phyloP scores from a whole-genome alignment of 2,888 invertebrate genomes.

The Sussaba pulchella region DNA sequence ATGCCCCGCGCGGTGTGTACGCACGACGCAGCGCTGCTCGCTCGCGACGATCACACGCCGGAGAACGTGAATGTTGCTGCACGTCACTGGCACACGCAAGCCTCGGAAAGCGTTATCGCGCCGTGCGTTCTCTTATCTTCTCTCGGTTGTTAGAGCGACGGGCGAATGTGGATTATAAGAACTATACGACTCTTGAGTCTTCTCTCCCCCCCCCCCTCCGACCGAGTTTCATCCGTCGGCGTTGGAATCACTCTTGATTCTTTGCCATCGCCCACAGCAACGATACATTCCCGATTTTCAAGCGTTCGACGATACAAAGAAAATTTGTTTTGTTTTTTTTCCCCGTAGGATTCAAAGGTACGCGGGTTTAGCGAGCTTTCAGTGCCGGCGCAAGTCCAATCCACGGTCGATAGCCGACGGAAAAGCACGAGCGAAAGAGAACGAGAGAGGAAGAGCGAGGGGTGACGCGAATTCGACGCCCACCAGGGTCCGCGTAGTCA shows the following conservation, averaged over 20 bases:
- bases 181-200: too few species aligned
- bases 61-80: slow-evolving; percentile 25
- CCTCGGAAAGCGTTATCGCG: slow-evolving; percentile 31
- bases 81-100: neutral
- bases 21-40: slow-evolving; percentile 15
- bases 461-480: slow-evolving; percentile 14
- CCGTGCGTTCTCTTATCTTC: slow-evolving; percentile 51
- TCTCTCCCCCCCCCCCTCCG: too few species aligned
- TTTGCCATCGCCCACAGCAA: neutral
- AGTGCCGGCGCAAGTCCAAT: slow-evolving; percentile 80
- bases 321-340: neutral
- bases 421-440: slow-evolving; percentile 29
- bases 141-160: slow-evolving; percentile 37
- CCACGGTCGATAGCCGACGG: slow-evolving; percentile 78
- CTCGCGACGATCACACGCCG: slow-evolving; percentile 42
- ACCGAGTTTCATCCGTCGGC: slow-evolving; percentile 73
- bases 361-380: slow-evolving; percentile 75
- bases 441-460: neutral
- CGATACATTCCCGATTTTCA: neutral
- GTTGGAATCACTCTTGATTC: slow-evolving; percentile 79
- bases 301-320: neutral
- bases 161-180: slow-evolving; percentile 10
- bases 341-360: slow-evolving; percentile 5
- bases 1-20: slow-evolving; percentile 25
- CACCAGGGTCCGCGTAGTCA: slow-evolving; percentile 7